phyloP scores from a whole-genome alignment of 1,140 invertebrate genomes.

The Orchesella cincta region DNA sequence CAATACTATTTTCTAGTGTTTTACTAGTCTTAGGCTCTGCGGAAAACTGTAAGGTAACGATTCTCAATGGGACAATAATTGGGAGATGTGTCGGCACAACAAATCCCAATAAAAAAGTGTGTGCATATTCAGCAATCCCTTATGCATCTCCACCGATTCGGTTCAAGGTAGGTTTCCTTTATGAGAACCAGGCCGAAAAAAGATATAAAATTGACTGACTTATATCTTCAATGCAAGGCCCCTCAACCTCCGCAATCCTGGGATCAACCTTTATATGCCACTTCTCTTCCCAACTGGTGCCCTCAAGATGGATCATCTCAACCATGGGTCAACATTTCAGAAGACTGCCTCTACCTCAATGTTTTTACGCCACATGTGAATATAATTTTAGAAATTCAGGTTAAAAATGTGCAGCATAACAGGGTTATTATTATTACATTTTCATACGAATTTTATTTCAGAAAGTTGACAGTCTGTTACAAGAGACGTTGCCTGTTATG shows the following conservation, averaged over 20 bases:
- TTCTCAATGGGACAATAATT: not conserved
- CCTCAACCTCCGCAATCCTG: not conserved
- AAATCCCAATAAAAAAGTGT: not conserved
- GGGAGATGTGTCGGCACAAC: not conserved
- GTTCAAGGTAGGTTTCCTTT: constrained; percentile 5
- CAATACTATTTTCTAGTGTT: too few relatives aligned
- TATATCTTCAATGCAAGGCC: not conserved
- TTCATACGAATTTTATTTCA: not conserved
- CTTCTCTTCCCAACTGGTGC: not conserved
- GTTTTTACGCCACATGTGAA: not conserved
- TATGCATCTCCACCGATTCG: not conserved
- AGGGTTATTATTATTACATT: not conserved
- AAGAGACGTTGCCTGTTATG: constrained; percentile 51
- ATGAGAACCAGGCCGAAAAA: not conserved
- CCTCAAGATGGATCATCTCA: not conserved
- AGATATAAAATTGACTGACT: not conserved
- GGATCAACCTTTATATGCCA: not conserved
- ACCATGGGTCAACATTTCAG: not conserved
- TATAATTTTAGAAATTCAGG: not conserved
- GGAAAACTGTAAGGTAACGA: not conserved
- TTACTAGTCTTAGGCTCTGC: not conserved
- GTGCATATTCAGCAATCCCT: not conserved
- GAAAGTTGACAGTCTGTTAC: not conserved
- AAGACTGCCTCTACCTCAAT: constrained; percentile 5
- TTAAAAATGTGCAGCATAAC: not conserved